phyloP scores from a whole-genome alignment of 2,888 invertebrate species.

The Strigamia crassipes region DNA sequence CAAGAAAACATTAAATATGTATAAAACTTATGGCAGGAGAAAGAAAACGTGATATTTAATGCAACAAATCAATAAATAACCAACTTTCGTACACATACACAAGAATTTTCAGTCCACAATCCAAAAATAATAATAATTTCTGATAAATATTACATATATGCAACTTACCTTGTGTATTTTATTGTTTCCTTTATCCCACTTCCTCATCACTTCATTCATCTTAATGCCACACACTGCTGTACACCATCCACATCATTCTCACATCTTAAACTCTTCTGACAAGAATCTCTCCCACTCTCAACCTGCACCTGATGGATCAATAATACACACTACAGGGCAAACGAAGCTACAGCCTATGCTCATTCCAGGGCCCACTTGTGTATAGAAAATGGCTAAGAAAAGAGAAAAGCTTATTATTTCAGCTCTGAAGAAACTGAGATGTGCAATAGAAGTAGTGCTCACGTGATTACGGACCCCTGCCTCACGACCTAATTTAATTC shows the following conservation, averaged over 20 bases:
- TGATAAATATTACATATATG: neutral
- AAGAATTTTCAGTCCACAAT: neutral
- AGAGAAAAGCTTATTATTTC: conserved; percentile 37
- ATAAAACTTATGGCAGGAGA: neutral
- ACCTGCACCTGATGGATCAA: conserved; percentile 55
- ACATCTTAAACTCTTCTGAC: conserved; percentile 39
- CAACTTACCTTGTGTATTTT: neutral
- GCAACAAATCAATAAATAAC: neutral
- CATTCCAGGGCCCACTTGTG: neutral
- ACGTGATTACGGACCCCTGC: neutral
- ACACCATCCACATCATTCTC: conserved; percentile 39
- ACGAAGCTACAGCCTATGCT: conserved; percentile 65
- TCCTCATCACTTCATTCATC: conserved; percentile 34
- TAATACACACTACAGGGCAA: conserved; percentile 66
- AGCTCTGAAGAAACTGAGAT: conserved; percentile 2
- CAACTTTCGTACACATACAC: neutral
- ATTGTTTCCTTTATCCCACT: conserved; percentile 25
- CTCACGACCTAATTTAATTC: conserved; percentile 22
- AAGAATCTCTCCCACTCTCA: conserved; percentile 22
- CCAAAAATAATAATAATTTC: neutral
- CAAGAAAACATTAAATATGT: neutral
- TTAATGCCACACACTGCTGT: neutral
- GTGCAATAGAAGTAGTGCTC: neutral
- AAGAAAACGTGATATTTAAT: neutral
- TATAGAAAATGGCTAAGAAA: conserved; percentile 13